Base-by-base conservation (phyloP, 30 jellyfish, hydroid and myxozoan genomes). In the Cassiopea xamachana region DNA sequence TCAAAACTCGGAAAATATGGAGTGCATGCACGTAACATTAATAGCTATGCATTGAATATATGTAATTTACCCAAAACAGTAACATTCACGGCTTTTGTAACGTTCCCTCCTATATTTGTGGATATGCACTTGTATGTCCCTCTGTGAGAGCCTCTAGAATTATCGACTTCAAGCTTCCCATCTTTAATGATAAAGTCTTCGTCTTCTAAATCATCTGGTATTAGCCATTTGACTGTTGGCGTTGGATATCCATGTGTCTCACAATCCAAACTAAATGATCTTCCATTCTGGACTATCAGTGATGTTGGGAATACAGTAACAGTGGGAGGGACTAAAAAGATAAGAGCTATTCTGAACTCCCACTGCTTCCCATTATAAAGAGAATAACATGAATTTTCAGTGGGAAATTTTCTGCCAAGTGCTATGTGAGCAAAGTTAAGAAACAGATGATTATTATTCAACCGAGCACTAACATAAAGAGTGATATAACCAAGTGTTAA, bases 61-160 rank as follows among this genome's bases (percentile, higher is more conserved):
- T 5, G 43, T 64, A 7, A 84, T 95, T 45, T 79, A 93, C 98
- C 98, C 9, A 93, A 89, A 60, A 93, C 97, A 2, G 97, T 84
- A 14, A 93, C 94, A 71, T 93, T 82, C 39, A 79, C 97, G 0
- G 16, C 43, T 17, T 89, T 72, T 13, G 48, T 15, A 44, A 84
- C 98, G 73, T 51, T 77, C 18, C 99, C 99, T 7, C 99, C 99
- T 1, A 80, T 91, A 73, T 95, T 95, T 10, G 64, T 69, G 15
- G 98, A 94, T 47, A 47, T 62, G 60, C 99, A 95, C 50, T 46
- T 48, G 75, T 91, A 95, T 17, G 51, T 73, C 9, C 99, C 99
- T 44, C 87, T 94, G 81, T 95, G 96, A 1, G 78, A 93, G 19
- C 71, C 84, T 48, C 73, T 67, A 5, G 82, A 90, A 10, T 85